phyloP scores from a whole-genome alignment of 2,113 vertebrate genomes.

The Isichthys henryi region DNA sequence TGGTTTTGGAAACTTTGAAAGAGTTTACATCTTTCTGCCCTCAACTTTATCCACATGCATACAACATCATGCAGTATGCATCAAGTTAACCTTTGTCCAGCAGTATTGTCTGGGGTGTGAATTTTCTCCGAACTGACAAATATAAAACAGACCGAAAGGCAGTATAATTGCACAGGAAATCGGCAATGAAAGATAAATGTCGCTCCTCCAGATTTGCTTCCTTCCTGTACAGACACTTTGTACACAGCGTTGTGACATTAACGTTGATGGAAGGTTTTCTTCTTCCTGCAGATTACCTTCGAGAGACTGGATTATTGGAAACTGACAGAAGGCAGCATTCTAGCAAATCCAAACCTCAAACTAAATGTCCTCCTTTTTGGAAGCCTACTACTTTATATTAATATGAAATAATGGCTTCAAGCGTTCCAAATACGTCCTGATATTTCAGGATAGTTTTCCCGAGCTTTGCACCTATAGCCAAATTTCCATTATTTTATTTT shows the following conservation, averaged over 20 bases:
- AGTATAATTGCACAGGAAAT: background rate
- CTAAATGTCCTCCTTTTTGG: background rate
- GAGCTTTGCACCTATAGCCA: background rate
- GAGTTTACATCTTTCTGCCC: background rate
- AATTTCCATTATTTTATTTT: conserved; percentile 4
- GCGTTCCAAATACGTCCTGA: background rate
- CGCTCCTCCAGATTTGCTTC: background rate
- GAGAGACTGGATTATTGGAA: conserved; percentile 16
- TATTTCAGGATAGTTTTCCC: conserved; percentile 11
- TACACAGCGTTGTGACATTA: background rate
- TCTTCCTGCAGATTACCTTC: background rate
- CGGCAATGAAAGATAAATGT: background rate
- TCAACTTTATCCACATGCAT: background rate
- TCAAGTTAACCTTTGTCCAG: background rate
- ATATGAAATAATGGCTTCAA: conserved; percentile 7
- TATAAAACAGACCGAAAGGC: background rate
- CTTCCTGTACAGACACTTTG: background rate
- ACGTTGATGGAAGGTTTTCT: background rate
- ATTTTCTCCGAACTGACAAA: background rate
- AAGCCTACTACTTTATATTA: background rate
- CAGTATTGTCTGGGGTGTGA: background rate
- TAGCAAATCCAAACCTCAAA: background rate
- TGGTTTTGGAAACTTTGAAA: background rate
- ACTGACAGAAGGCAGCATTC: conserved; percentile 21
- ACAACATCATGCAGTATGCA: background rate